A percentile compares a stretch with the other conserved stretches of the same genome.
Conservation (phyloP, 2,888 invertebrate species). For the Venusia cambrica region DNA sequence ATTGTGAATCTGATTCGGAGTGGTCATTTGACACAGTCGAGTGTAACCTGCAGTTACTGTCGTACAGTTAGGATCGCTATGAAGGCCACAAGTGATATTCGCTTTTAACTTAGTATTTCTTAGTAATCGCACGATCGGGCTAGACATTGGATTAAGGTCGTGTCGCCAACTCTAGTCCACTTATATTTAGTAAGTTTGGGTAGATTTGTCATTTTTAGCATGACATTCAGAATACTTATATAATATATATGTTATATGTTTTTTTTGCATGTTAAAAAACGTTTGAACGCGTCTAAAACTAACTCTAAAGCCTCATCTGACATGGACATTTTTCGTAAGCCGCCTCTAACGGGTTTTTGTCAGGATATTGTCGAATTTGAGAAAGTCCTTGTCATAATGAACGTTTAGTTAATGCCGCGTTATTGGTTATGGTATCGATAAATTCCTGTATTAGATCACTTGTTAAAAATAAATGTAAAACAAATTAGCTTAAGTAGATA, state of each 20-base stretch:
- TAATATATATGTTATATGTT: too few species aligned
- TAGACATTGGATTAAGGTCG: constrained; percentile 31
- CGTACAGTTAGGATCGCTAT: constrained; percentile 21
- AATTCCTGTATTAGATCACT: constrained; percentile 36
- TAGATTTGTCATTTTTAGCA: too few species aligned
- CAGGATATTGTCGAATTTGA: too few species aligned
- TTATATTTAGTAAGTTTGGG: constrained; percentile 19
- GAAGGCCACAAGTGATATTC: constrained; percentile 50
- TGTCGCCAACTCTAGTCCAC: constrained; percentile 35
- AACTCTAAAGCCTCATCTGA: too few species aligned
- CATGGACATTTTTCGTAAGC: too few species aligned
- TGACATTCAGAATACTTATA: too few species aligned
- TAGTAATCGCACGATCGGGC: constrained; percentile 33
- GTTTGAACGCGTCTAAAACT: too few species aligned
- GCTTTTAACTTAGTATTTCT: constrained; percentile 44
- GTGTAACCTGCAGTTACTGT: constrained; percentile 4
- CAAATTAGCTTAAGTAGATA: constrained; percentile 66
- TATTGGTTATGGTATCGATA: constrained; percentile 19
- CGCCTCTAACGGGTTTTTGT: too few species aligned
- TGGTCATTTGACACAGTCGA: constrained; percentile 12
- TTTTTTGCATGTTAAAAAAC: too few species aligned
- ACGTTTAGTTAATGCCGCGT: constrained; percentile 5
- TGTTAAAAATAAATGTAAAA: constrained; percentile 46
- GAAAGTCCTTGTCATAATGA: too few species aligned
- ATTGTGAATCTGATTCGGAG: too few species aligned